Base-by-base conservation (phyloP, 2,888 invertebrate genomes). In the Ceraclea dissimilis region DNA sequence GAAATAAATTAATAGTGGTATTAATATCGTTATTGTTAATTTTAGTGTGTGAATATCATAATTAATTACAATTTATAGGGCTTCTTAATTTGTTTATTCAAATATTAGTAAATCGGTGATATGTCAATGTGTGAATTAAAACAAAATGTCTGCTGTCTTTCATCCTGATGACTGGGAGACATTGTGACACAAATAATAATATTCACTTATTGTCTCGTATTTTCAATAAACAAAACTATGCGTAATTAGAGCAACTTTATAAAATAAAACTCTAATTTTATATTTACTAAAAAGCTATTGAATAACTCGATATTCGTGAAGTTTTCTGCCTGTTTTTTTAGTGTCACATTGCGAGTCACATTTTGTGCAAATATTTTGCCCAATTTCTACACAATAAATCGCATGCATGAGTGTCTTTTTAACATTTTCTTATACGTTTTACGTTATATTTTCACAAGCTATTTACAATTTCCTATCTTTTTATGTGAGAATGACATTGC, bases 121-220 rank as follows among this genome's bases (percentile, higher is more conserved):
- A 51, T 55, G 51, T 56, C 58, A 56, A 52, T 56, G 52, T 49
- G 20, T 46, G 49, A 56, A 58, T 46, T 50, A 58, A 58, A 58
- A 58, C 58, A 58, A 58, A 52, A 58, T 58, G 58, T 58, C 58
- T 52, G 58, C 58, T 56, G 34, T 47, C 52, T 55, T 43, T 55
- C 55, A 50, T 51, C 55, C 58, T 52, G 58, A 58, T 58, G 58
- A 55, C 49, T 49, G 52, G 52, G 34, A 52, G 52, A 39, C 13
- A 39, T 39, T 39, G 16, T 39, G 39, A 39, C 13, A 39, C 39
- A 13, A n/a, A 8, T n/a, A n/a, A n/a, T n/a, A n/a, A n/a, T n/a
- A n/a, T 39, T 39, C 13, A n/a, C 13, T 16, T 39, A n/a, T 39
- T 16, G 4, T 8, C 8, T 39, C 4, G 13, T n/a, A 39, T 39